phyloP scores from a whole-genome alignment of 2,888 invertebrate species.

The Blera fallax region DNA sequence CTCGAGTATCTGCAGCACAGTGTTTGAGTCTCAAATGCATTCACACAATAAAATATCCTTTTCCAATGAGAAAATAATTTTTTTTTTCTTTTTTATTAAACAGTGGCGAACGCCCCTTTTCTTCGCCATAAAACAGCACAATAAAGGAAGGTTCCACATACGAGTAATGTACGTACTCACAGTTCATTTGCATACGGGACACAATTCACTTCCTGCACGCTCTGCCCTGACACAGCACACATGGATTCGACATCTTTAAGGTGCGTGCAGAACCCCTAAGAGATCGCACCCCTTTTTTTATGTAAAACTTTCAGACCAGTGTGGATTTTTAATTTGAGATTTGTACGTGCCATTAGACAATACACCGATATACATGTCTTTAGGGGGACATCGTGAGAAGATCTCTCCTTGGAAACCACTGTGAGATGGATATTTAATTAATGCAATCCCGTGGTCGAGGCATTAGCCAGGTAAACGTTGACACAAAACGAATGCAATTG shows the following conservation, averaged over 20 bases:
- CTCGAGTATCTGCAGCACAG: background rate
- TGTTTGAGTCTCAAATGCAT: background rate
- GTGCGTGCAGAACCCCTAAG: constrained; percentile 18
- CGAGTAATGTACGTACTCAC: constrained; percentile 5
- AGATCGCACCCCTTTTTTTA: constrained; percentile 18
- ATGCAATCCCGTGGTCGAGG: constrained; percentile 62
- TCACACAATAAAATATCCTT: constrained; percentile 27
- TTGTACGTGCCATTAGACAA: constrained; percentile 65
- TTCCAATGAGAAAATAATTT: constrained; percentile 22
- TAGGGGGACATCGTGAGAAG: constrained; percentile 67
- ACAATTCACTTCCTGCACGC: constrained; percentile 58
- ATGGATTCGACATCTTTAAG: constrained; percentile 39
- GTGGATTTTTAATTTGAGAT: constrained; percentile 61
- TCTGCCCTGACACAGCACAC: constrained; percentile 1
- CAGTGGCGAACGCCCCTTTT: constrained; percentile 53
- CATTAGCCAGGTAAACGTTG: constrained; percentile 47
- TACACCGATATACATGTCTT: background rate
- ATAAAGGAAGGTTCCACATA: constrained; percentile 19
- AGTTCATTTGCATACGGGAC: constrained; percentile 55
- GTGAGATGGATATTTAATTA: constrained; percentile 33
- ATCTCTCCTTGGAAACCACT: constrained; percentile 22
- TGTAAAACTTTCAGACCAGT: background rate
- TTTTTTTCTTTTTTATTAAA: constrained; percentile 38
- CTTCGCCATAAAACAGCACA: constrained; percentile 4
- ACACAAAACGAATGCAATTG: constrained; percentile 9